Percentiles rank a stretch among this genome's conserved stretches.
These are phyloP conservation scores for Ichneumon xanthorius DNA, from an alignment of 2,888 invertebrate genomes.

Conservation along the genomic window DNA sequence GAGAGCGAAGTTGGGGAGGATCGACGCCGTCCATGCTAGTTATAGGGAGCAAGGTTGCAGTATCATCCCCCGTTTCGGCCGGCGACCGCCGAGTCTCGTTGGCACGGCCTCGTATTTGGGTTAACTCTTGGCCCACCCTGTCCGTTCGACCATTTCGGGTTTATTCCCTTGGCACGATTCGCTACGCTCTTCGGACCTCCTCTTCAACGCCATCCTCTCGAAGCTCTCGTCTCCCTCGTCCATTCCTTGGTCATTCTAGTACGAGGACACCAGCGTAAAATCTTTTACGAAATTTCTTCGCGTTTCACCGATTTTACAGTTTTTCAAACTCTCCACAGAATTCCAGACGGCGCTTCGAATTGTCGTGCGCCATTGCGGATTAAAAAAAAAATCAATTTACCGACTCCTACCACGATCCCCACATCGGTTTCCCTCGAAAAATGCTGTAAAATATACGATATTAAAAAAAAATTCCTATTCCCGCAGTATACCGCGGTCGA, in stretches of 20 bases:
- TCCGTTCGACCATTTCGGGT: constrained; percentile 58
- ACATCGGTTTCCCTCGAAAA: not conserved
- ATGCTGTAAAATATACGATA: not conserved
- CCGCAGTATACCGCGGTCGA: not conserved
- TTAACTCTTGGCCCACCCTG: constrained; percentile 59
- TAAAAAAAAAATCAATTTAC: not conserved
- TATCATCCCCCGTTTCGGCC: constrained; percentile 34
- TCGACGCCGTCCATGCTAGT: constrained; percentile 16
- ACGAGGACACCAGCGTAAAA: constrained; percentile 17
- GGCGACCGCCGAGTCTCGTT: constrained; percentile 52
- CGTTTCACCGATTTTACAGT: constrained; percentile 2
- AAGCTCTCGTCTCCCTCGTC: constrained; percentile 4
- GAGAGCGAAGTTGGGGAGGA: not conserved
- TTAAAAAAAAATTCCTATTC: no score
- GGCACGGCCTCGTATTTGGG: constrained; percentile 62
- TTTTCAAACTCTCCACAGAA: not conserved
- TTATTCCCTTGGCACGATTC: constrained; percentile 65
- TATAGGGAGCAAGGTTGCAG: constrained; percentile 60
- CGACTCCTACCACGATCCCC: not conserved
- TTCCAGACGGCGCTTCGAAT: not conserved
- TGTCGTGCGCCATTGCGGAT: not conserved
- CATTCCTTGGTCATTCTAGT: not conserved
- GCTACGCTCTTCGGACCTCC: constrained; percentile 6
- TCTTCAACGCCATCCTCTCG: constrained; percentile 26
- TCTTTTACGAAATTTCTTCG: constrained; percentile 22